Evolutionary conservation across 2,113 vertebrate genomes (phyloP).

Genomic region (Picathartes gymnocephalus): DNA sequence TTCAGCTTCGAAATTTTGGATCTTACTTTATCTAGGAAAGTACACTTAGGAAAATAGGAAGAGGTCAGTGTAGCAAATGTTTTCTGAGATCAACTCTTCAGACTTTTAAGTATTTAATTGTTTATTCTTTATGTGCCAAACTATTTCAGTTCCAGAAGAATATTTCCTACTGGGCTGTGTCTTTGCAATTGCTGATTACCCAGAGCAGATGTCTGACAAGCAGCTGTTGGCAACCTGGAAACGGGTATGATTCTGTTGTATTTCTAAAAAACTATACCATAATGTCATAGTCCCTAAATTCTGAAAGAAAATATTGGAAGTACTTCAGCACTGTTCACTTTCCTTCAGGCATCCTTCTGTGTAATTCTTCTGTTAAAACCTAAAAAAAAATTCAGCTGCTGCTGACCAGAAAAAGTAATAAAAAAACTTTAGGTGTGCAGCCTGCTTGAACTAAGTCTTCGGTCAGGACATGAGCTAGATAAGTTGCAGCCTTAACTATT

Average conservation of each 20-base stretch:
- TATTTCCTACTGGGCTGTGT: constrained; percentile 91
- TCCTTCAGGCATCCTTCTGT: not conserved
- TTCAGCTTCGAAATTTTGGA: not conserved
- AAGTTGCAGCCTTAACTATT: not conserved
- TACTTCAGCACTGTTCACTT: not conserved
- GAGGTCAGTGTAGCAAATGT: not conserved
- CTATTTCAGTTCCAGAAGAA: constrained; percentile 86
- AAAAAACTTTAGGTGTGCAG: not conserved
- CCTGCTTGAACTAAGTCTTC: not conserved
- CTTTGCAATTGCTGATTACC: constrained; percentile 95
- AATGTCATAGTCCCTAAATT: not conserved
- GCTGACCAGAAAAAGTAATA: not conserved
- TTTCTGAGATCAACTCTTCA: not conserved
- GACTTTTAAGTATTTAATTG: not conserved
- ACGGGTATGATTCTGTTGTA: constrained; percentile 74
- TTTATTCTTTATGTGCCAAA: not conserved
- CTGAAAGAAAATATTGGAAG: not conserved
- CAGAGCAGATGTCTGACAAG: constrained; percentile 97
- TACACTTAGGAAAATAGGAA: not conserved
- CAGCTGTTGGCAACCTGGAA: constrained; percentile 95
- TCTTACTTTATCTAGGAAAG: not conserved
- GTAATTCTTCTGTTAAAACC: not conserved
- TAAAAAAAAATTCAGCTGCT: not conserved
- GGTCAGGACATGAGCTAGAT: not conserved
- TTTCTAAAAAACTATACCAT: not conserved